A percentile compares a stretch with the other conserved stretches of the same genome.
phyloP scores from a whole-genome alignment of 2,888 invertebrate species.

The Diaprepes abbreviatus region DNA sequence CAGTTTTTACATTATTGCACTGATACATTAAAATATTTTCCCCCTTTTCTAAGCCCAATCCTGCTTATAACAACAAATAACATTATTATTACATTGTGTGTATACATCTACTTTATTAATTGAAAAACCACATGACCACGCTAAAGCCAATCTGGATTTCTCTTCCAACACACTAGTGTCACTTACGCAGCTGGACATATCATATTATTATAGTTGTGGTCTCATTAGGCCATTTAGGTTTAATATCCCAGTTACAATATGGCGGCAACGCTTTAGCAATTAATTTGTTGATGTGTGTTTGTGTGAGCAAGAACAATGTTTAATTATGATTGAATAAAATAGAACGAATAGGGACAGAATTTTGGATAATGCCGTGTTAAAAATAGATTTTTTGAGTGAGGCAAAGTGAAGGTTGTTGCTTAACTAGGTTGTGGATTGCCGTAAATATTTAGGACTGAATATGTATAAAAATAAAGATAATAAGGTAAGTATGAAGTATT shows the following conservation, averaged over 20 bases:
- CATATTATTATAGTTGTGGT: constrained; percentile 17
- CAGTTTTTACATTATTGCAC: too few species aligned
- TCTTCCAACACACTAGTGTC: not conserved
- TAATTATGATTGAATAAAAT: constrained; percentile 1
- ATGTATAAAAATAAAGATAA: not conserved
- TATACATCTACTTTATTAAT: constrained; percentile 20
- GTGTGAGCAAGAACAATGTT: not conserved
- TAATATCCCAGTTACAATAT: constrained; percentile 3
- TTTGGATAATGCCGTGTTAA: not conserved
- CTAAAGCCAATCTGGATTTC: constrained; percentile 19
- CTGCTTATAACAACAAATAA: not conserved
- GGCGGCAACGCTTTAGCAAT: constrained; percentile 25
- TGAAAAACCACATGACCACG: constrained; percentile 23
- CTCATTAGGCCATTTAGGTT: constrained; percentile 7
- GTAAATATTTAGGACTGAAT: not conserved
- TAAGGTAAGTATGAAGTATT: not conserved
- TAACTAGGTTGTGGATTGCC: not conserved
- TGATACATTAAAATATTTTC: not conserved
- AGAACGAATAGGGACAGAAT: not conserved
- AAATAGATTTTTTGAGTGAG: not conserved
- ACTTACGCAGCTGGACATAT: constrained; percentile 9
- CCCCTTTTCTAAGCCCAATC: not conserved
- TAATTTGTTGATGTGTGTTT: constrained; percentile 10
- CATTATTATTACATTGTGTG: constrained; percentile 6
- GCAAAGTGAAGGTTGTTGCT: not conserved